Evolutionary conservation across 2,888 invertebrate genomes (phyloP).

Genomic region (Argyra leucocephala): DNA sequence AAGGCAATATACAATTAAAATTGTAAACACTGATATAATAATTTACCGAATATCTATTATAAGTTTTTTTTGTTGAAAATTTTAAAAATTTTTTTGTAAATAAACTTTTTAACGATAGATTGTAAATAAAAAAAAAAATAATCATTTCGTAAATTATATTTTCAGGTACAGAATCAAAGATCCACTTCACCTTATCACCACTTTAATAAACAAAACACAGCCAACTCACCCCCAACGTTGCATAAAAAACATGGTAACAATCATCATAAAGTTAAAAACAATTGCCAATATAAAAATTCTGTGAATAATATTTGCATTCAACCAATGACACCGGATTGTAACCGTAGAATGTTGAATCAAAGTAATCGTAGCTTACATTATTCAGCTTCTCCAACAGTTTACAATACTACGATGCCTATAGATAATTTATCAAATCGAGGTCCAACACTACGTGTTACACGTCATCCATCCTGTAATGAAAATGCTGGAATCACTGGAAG

Average conservation of each 20-base stretch:
- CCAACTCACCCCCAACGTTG: conserved; percentile 32
- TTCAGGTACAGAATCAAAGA: conserved; percentile 12
- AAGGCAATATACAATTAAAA: no score
- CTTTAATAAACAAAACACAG: conserved; percentile 18
- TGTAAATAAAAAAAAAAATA: no score
- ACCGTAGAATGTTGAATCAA: conserved; percentile 38
- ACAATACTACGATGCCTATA: conserved; percentile 28
- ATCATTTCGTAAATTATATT: no score
- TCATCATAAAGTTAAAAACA: conserved; percentile 19
- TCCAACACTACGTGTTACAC: conserved; percentile 38
- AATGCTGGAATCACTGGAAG: conserved; percentile 38
- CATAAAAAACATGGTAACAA: conserved; percentile 30
- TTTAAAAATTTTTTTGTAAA: no score
- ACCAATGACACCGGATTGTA: conserved; percentile 34
- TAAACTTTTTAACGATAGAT: no score
- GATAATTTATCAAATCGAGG: conserved; percentile 35
- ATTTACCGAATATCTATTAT: no score
- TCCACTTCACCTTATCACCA: conserved; percentile 24
- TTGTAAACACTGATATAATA: no score
- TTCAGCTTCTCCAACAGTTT: conserved; percentile 18
- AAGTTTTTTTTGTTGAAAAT: no score
- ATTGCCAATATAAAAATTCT: conserved; percentile 22
- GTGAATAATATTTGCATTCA: conserved; percentile 5
- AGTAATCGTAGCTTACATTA: conserved; percentile 36
- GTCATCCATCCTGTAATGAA: conserved; percentile 34